Evolutionary conservation across 1,140 invertebrate genomes (phyloP).

Genomic region (Vollenhovia emeryi): DNA sequence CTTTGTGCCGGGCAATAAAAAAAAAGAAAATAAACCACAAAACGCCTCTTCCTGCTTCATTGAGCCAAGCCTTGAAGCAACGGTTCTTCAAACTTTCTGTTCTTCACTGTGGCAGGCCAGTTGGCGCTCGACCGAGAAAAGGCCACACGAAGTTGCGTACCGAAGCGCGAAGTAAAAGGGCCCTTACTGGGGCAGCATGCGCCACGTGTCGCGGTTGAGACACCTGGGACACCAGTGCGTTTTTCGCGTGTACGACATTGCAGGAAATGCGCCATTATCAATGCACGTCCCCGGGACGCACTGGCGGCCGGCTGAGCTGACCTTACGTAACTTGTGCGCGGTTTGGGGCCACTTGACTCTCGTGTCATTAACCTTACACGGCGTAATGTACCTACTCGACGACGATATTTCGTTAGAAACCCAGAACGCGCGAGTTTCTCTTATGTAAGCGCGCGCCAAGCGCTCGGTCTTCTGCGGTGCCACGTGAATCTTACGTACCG

Average conservation of each 20-base stretch:
- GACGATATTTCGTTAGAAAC: slow-evolving; percentile 79
- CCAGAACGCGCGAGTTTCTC: slow-evolving; percentile 75
- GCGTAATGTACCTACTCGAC: slow-evolving; percentile 66
- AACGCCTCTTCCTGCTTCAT: slow-evolving; percentile 50
- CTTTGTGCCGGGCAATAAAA: slow-evolving; percentile 13
- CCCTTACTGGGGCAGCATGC: slow-evolving; percentile 28
- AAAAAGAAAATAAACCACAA: slow-evolving; percentile 41
- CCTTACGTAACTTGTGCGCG: slow-evolving; percentile 76
- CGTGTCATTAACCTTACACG: slow-evolving; percentile 79
- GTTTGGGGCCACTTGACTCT: slow-evolving; percentile 79
- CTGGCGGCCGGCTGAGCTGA: slow-evolving; percentile 47
- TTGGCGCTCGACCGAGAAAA: slow-evolving; percentile 49
- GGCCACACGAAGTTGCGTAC: slow-evolving; percentile 18
- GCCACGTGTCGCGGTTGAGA: slow-evolving; percentile 28
- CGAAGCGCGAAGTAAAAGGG: slow-evolving; percentile 11
- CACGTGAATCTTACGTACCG: not conserved
- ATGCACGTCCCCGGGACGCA: slow-evolving; percentile 7
- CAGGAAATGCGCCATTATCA: slow-evolving; percentile 50
- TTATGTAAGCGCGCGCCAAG: slow-evolving; percentile 69
- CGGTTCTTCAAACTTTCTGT: slow-evolving; percentile 54
- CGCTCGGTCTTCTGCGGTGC: not conserved
- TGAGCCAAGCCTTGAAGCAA: slow-evolving; percentile 36
- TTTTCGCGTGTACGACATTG: slow-evolving; percentile 10
- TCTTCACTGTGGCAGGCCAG: slow-evolving; percentile 22
- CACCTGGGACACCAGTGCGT: slow-evolving; percentile 17